Percentiles rank a stretch among this genome's conserved stretches.
Conservation (phyloP, 2,888 invertebrate species). For the Crepidodera aurea region DNA sequence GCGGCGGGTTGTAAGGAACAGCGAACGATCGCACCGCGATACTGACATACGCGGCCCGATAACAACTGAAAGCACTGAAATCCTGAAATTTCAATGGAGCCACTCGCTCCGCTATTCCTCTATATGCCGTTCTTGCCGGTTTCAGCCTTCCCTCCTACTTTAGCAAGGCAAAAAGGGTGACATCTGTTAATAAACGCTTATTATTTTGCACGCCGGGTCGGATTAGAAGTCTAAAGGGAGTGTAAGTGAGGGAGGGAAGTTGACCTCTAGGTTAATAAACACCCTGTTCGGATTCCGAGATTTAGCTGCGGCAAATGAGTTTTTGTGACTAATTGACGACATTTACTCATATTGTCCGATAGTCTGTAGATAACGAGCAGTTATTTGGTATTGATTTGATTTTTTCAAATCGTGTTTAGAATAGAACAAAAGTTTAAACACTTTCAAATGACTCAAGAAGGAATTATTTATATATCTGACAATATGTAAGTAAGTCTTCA, state of each 20-base stretch:
- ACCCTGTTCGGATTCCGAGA: background rate
- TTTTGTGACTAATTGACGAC: background rate
- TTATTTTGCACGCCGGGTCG: slow-evolving; percentile 21
- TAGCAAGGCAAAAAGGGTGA: slow-evolving; percentile 23
- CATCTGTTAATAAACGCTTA: slow-evolving; percentile 34
- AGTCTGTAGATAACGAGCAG: too few relatives aligned
- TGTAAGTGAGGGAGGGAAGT: slow-evolving; percentile 1
- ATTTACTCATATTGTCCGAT: background rate
- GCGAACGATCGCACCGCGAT: slow-evolving; percentile 8
- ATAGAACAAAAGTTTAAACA: too few relatives aligned
- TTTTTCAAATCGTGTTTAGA: too few relatives aligned
- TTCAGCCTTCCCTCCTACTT: slow-evolving; percentile 16
- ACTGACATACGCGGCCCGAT: background rate
- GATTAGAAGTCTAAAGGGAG: slow-evolving; percentile 13
- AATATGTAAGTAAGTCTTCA: too few relatives aligned
- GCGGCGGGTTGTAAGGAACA: background rate
- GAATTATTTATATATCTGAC: too few relatives aligned
- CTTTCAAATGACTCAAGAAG: too few relatives aligned
- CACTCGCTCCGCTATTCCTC: slow-evolving; percentile 2
- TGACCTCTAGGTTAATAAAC: slow-evolving; percentile 14
- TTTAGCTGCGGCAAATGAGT: background rate
- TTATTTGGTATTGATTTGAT: too few relatives aligned
- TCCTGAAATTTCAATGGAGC: slow-evolving; percentile 13
- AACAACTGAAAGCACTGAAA: slow-evolving; percentile 19
- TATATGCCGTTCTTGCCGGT: slow-evolving; percentile 9